Conservation (phyloP, 1,140 invertebrate genomes). For the Gonatopus flavifemur region DNA sequence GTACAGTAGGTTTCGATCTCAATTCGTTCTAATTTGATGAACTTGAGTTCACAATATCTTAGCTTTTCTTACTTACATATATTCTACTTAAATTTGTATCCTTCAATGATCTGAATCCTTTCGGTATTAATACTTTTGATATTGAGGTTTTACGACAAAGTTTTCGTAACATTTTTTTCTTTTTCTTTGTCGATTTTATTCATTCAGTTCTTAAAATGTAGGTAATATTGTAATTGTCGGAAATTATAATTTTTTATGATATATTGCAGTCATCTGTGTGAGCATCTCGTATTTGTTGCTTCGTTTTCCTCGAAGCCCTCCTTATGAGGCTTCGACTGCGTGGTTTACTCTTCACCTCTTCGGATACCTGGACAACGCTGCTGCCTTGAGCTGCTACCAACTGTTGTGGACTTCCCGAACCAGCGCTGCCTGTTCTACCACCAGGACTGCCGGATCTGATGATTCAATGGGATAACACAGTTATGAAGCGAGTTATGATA, state of each 20-base stretch:
- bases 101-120: too few species aligned
- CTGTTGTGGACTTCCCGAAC: slow-evolving; percentile 35
- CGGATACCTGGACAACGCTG: slow-evolving; percentile 43
- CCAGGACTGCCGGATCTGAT: slow-evolving; percentile 39
- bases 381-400: slow-evolving; percentile 49
- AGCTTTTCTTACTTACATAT: too few species aligned
- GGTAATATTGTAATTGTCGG: background rate
- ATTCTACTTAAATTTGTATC: too few species aligned
- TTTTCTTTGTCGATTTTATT: background rate
- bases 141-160: too few species aligned
- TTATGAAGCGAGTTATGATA: too few species aligned
- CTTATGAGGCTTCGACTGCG: slow-evolving; percentile 76
- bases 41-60: too few species aligned
- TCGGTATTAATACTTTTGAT: too few species aligned
- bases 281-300: slow-evolving; percentile 75
- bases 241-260: too few species aligned
- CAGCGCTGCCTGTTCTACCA: slow-evolving; percentile 36
- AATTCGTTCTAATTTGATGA: too few species aligned
- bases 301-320: slow-evolving; percentile 75
- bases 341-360: slow-evolving; percentile 62
- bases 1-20: too few species aligned
- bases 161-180: background rate
- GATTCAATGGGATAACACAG: slow-evolving; percentile 1
- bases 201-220: background rate
- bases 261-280: slow-evolving; percentile 72